phyloP scores from a whole-genome alignment of 35 echinoderm and acorn worm species.

The Nesometra sesokonis region DNA sequence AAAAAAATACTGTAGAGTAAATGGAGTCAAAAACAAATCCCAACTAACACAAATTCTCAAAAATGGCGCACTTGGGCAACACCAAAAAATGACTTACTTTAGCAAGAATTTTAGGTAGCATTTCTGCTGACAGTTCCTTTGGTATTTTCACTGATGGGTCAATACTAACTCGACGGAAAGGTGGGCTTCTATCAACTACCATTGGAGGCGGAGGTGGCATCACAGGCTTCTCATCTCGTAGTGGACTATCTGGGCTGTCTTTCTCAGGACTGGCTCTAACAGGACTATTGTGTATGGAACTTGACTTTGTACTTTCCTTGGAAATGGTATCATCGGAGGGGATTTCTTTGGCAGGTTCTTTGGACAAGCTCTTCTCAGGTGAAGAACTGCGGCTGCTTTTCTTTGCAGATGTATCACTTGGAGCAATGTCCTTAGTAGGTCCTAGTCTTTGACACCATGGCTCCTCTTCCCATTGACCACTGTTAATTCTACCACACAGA shows the following conservation, averaged over 20 bases:
- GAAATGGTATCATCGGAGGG: background rate
- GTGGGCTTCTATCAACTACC: background rate
- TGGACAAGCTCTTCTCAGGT: too few relatives aligned
- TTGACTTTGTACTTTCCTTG: too few relatives aligned
- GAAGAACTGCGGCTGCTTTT: too few relatives aligned
- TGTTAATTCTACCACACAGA: background rate
- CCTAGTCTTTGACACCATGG: background rate
- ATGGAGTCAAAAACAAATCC: too few relatives aligned
- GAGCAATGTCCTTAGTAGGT: background rate
- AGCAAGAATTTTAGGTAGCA: slow-evolving; percentile 42
- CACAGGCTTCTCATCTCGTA: background rate
- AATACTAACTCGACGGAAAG: slow-evolving; percentile 26
- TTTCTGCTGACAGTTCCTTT: slow-evolving; percentile 69
- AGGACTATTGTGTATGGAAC: too few relatives aligned
- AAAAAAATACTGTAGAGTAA: too few relatives aligned
- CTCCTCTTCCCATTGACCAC: background rate
- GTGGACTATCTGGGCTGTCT: background rate
- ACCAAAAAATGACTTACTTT: slow-evolving; percentile 37
- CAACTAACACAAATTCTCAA: too few relatives aligned
- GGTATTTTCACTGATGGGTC: slow-evolving; percentile 80
- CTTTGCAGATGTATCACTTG: background rate
- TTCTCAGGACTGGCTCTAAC: background rate
- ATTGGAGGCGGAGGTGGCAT: background rate
- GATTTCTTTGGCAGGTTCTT: background rate
- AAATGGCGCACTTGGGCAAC: too few relatives aligned